Percentiles rank a stretch among this genome's conserved stretches.
phyloP scores from a whole-genome alignment of 2,888 invertebrate species.

The Ganaspis brasiliensis region DNA sequence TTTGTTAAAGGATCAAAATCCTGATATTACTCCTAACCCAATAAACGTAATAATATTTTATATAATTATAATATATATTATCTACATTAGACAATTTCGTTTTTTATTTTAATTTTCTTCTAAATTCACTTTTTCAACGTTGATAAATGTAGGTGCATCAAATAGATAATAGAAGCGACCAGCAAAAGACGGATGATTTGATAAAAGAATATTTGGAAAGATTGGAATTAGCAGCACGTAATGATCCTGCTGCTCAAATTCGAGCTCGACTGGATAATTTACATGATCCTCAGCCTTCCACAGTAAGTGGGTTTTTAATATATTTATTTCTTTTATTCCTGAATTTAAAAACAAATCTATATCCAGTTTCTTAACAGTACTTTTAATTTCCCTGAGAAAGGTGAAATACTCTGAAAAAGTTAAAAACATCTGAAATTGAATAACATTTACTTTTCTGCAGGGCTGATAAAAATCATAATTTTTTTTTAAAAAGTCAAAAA shows the following conservation, averaged over 20 bases:
- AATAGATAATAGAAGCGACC: slow-evolving; percentile 84
- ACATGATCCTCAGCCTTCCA: slow-evolving; percentile 79
- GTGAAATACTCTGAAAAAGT: too few species aligned
- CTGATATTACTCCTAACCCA: slow-evolving; percentile 61
- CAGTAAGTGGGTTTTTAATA: slow-evolving; percentile 56
- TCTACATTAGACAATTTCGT: too few species aligned
- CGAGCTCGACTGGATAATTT: slow-evolving; percentile 77
- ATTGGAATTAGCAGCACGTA: slow-evolving; percentile 77
- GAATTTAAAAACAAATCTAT: not conserved
- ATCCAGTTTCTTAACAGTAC: not conserved
- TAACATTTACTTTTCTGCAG: too few species aligned
- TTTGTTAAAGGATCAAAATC: slow-evolving; percentile 85
- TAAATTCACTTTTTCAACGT: not conserved
- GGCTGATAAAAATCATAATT: too few species aligned
- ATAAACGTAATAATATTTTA: slow-evolving; percentile 64
- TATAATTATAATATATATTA: not conserved
- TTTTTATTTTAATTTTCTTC: not conserved
- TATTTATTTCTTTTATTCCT: too few species aligned
- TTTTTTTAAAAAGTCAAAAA: too few species aligned
- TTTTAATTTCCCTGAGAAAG: too few species aligned
- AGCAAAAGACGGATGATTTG: slow-evolving; percentile 88
- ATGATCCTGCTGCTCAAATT: slow-evolving; percentile 79
- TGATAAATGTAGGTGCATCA: slow-evolving; percentile 65
- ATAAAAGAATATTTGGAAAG: slow-evolving; percentile 82
- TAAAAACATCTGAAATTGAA: too few species aligned